A percentile compares a stretch with the other conserved stretches of the same genome.
These are phyloP conservation scores for Taenaris catops DNA, from an alignment of 2,888 invertebrate species.

Conservation along the genomic window DNA sequence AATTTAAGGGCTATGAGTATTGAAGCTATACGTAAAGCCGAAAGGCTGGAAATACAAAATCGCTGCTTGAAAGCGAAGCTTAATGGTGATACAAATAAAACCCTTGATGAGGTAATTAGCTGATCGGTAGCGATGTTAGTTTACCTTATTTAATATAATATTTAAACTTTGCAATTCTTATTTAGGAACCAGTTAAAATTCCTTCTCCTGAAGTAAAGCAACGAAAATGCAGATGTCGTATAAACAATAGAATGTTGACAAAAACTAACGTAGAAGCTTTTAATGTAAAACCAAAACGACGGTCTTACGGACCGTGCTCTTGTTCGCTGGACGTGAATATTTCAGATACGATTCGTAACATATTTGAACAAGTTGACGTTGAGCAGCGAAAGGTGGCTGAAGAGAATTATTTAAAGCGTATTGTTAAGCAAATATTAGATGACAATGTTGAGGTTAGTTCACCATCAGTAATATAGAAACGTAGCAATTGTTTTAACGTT, in stretches of 20 bases:
- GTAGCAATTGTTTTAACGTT: too few relatives aligned
- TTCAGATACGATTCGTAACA: constrained; percentile 63
- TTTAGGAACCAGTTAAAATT: constrained; percentile 48
- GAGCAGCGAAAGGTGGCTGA: constrained; percentile 62
- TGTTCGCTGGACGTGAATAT: constrained; percentile 58
- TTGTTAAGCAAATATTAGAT: constrained; percentile 57
- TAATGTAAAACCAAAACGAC: constrained; percentile 50
- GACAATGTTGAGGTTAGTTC: constrained; percentile 53
- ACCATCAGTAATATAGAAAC: too few relatives aligned
- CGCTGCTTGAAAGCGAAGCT: constrained; percentile 41
- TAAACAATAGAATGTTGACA: constrained; percentile 43
- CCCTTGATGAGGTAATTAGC: constrained; percentile 41
- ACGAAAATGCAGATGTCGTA: constrained; percentile 32
- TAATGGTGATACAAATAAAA: constrained; percentile 25
- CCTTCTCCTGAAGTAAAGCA: constrained; percentile 36
- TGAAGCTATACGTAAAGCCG: constrained; percentile 63
- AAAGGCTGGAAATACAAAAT: constrained; percentile 61
- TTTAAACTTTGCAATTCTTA: constrained; percentile 2
- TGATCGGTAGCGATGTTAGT: too few relatives aligned
- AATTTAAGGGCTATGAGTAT: constrained; percentile 64
- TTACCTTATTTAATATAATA: not conserved
- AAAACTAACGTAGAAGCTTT: constrained; percentile 61
- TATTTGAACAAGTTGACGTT: constrained; percentile 65
- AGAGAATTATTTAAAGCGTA: constrained; percentile 55
- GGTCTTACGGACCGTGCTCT: constrained; percentile 54